phyloP scores from a whole-genome alignment of 92 coral and sea anemone species.

The Porites lobata region DNA sequence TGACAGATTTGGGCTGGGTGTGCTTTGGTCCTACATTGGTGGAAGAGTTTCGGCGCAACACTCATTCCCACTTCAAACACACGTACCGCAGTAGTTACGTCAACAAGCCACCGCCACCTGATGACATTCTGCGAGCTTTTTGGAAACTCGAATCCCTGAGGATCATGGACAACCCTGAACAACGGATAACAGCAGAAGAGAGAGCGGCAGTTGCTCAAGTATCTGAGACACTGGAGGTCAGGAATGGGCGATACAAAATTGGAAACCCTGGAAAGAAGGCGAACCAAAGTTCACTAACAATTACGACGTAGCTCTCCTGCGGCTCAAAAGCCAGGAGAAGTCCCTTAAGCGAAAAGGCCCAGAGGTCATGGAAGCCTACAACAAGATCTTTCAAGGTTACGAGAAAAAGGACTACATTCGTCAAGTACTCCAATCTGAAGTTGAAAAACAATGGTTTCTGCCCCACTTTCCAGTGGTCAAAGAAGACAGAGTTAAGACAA shows the following conservation, averaged over 20 bases:
- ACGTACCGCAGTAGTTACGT: constrained; percentile 46
- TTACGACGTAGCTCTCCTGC: constrained; percentile 55
- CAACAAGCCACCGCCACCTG: constrained; percentile 34
- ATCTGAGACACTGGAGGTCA: constrained; percentile 40
- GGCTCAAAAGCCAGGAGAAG: constrained; percentile 50
- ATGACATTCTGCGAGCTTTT: constrained; percentile 52
- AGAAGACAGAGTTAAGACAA: no score
- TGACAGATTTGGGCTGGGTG: constrained; percentile 65
- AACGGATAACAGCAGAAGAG: constrained; percentile 43
- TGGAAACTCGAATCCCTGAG: constrained; percentile 68
- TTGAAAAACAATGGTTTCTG: constrained; percentile 57
- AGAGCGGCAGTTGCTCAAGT: constrained; percentile 36
- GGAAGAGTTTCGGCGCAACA: constrained; percentile 32
- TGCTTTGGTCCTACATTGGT: constrained; percentile 74
- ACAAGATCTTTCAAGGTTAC: no score
- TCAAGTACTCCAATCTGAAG: constrained; percentile 29
- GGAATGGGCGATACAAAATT: constrained; percentile 36
- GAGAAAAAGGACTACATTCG: constrained; percentile 49
- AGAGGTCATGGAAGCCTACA: constrained; percentile 45
- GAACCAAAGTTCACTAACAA: constrained; percentile 60
- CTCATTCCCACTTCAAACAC: constrained; percentile 61
- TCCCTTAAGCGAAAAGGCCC: constrained; percentile 46
- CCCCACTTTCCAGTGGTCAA: constrained; percentile 74
- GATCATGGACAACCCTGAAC: constrained; percentile 37
- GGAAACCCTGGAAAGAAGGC: constrained; percentile 60